Conservation (phyloP, 2,113 vertebrate genomes). For the Leuciscus idus region DNA sequence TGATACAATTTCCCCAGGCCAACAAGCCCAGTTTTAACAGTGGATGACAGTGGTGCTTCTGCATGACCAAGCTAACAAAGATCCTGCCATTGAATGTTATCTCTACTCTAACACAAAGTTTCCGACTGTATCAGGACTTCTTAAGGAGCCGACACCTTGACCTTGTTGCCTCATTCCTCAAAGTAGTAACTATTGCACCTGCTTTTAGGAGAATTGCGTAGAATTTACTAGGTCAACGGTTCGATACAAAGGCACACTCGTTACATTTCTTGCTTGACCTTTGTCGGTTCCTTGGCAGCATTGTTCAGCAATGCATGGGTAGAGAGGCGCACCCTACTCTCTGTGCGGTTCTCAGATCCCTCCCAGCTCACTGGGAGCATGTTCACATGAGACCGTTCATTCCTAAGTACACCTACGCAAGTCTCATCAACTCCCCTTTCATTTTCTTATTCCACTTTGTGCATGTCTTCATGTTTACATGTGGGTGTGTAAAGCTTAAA, state of each 20-base stretch:
- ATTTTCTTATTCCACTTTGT: slow-evolving; percentile 46
- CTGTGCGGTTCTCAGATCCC: slow-evolving; percentile 56
- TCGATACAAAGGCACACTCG: slow-evolving; percentile 16
- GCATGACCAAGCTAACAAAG: neutral
- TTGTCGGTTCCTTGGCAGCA: slow-evolving; percentile 50
- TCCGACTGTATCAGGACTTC: slow-evolving; percentile 11
- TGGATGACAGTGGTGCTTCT: neutral
- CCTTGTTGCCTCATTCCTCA: slow-evolving; percentile 23
- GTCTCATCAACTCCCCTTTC: slow-evolving; percentile 72
- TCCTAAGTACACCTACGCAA: slow-evolving; percentile 80
- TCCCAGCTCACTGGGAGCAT: slow-evolving; percentile 71
- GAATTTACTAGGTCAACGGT: slow-evolving; percentile 6
- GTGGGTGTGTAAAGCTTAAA: slow-evolving; percentile 43
- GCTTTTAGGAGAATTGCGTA: neutral
- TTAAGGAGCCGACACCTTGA: slow-evolving; percentile 30
- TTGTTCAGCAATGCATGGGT: slow-evolving; percentile 51
- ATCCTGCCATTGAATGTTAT: neutral
- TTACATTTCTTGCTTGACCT: slow-evolving; percentile 53
- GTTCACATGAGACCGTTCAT: slow-evolving; percentile 77
- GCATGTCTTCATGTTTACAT: slow-evolving; percentile 15
- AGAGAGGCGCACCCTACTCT: slow-evolving; percentile 57
- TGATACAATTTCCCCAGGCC: neutral
- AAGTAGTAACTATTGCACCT: slow-evolving; percentile 20
- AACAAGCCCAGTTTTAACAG: neutral
- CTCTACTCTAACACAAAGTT: slow-evolving; percentile 28